Conservation (phyloP, 2,888 invertebrate species). For the Petrolisthes manimaculis region DNA sequence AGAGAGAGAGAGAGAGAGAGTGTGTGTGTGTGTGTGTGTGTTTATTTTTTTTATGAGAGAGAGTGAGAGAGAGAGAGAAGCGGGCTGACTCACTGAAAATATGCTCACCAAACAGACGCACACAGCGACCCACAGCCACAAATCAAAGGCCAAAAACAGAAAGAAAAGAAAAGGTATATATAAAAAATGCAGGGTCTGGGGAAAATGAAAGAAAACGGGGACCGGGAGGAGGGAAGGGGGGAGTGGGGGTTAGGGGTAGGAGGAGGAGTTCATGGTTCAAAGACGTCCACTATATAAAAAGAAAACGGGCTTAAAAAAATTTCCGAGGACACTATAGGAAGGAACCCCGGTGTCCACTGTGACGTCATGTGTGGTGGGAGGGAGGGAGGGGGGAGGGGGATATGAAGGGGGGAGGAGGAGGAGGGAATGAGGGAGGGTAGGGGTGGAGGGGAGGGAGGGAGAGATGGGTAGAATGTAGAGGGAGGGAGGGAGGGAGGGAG, state of each 20-base stretch:
- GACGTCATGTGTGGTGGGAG: too few relatives aligned
- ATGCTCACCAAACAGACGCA: too few relatives aligned
- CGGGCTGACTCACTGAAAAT: background rate
- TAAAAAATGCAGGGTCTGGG: background rate
- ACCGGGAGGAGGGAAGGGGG: background rate
- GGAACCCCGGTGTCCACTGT: too few relatives aligned
- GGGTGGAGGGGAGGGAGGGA: background rate
- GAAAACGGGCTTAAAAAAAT: too few relatives aligned
- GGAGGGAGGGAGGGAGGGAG: background rate
- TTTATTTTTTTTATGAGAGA: background rate
- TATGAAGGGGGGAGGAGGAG: background rate
- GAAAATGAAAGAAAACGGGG: background rate
- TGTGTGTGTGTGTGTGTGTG: too few relatives aligned
- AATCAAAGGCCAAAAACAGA: too few relatives aligned
- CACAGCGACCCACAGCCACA: too few relatives aligned
- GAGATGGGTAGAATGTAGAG: too few relatives aligned
- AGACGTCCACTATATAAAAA: too few relatives aligned
- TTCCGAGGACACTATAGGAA: too few relatives aligned
- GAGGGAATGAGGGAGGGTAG: background rate
- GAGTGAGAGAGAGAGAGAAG: background rate
- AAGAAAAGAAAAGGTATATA: background rate
- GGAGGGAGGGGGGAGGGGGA: background rate
- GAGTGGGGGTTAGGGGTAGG: background rate
- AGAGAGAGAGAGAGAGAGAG: constrained; percentile 21
- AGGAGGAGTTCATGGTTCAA: background rate